Base-by-base conservation (phyloP, 2,797 vertebrate genomes). In the Sphaeramia orbicularis region DNA sequence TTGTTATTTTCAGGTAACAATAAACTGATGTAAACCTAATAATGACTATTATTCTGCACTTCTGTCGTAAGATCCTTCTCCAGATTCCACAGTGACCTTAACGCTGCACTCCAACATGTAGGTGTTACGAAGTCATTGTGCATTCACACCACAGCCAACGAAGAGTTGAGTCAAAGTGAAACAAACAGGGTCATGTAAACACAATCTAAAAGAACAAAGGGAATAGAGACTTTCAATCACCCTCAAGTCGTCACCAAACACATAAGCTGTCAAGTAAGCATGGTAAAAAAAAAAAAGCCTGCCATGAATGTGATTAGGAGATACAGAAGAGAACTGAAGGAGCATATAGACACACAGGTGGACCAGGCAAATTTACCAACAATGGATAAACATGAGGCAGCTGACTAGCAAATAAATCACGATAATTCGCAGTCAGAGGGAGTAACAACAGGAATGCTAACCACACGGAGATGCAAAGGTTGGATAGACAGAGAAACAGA, bases 401-500 rank as follows among this genome's bases (percentile, higher is more conserved):
- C 10, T 15, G 37, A 54, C 42, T 15, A 16, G 36, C 21, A 40
- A 57, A 55, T 47, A 38, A 57, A 76, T 76, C 63, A 43, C 14
- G 35, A 27, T 62, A 27, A 54, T 36, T 32, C 10, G 14, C 32
- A 41, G 32, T 16, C 13, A 24, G 18, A 47, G 11, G 21, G 50
- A 66, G 45, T 0, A 58, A 19, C 59, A 59, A 63, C 21, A 35
- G 51, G 49, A 36, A 65, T 21, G 19, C 15, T 10, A 68, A 73
- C 24, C 24, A 54, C 54, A 41, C 2, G 11, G 16, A 32, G 15
- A n/a, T 18, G 12, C 43, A 79, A 65, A 45, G 44, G 36, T 19
- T 61, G 52, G 9, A 68, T 43, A 35, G 27, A 47, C 10, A 15
- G 51, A 52, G n/a, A 48, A 44, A 63, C 27, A 65, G 57, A 58